Percentiles rank a stretch among this genome's conserved stretches.
Evolutionary conservation across 92 coral and sea anemone genomes (phyloP).

Genomic region (Phenganax subtilis): DNA sequence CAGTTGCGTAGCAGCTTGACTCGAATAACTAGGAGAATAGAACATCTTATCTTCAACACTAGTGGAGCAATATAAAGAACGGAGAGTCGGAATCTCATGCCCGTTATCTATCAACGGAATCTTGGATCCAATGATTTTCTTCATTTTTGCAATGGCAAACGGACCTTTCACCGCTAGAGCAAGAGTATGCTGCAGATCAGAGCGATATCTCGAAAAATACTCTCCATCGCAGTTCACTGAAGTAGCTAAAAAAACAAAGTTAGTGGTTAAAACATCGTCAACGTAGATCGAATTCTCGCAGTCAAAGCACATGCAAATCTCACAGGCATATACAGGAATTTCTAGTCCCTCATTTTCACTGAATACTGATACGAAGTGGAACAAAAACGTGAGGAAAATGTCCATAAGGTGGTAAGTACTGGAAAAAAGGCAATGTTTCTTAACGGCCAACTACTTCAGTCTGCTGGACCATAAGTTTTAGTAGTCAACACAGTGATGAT

Average conservation of each 20-base stretch:
- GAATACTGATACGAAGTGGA: too few species aligned
- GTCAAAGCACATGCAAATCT: too few species aligned
- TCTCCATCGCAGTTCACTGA: background rate
- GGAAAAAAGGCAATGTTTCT: too few species aligned
- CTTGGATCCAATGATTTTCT: conserved; percentile 79
- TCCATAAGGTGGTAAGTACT: too few species aligned
- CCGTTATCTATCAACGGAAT: conserved; percentile 73
- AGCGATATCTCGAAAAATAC: background rate
- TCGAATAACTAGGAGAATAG: conserved; percentile 76
- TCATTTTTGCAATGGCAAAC: conserved; percentile 63
- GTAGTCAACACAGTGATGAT: too few species aligned
- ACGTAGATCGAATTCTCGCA: too few species aligned
- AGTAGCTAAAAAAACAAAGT: background rate
- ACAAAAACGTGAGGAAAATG: too few species aligned
- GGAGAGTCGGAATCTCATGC: conserved; percentile 76
- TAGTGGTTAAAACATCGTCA: too few species aligned
- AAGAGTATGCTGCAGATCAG: conserved; percentile 46
- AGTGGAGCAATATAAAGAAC: conserved; percentile 65
- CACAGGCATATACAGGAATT: too few species aligned
- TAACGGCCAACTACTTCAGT: too few species aligned
- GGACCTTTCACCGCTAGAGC: conserved; percentile 86
- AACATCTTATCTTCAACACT: conserved; percentile 67
- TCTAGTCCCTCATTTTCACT: too few species aligned
- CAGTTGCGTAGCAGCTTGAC: conserved; percentile 59
- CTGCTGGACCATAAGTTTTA: too few species aligned